Evolutionary conservation across 2,888 invertebrate species (phyloP).

Genomic region (Callinectes sapidus): DNA sequence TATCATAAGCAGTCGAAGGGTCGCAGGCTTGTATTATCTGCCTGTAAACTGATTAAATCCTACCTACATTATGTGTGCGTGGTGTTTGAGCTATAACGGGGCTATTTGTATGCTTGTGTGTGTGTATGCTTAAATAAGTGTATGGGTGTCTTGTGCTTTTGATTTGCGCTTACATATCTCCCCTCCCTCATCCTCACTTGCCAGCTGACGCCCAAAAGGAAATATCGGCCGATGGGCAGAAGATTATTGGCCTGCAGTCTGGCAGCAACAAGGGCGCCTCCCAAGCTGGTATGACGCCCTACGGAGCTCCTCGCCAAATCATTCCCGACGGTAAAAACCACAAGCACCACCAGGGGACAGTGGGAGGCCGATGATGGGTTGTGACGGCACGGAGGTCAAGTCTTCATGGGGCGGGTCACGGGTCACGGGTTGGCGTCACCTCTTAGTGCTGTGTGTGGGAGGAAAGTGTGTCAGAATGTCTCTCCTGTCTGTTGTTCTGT

Average conservation of each 20-base stretch:
- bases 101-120: neutral
- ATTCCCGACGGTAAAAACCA: conserved; percentile 75
- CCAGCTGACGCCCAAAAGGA: conserved; percentile 71
- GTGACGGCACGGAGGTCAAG: conserved; percentile 10
- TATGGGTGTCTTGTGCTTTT: neutral
- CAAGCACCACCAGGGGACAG: neutral
- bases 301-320: conserved; percentile 79
- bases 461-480: neutral
- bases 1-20: no score
- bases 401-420: neutral
- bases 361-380: neutral
- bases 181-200: conserved; percentile 66
- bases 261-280: conserved; percentile 79
- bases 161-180: neutral
- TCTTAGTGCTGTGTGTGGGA: neutral
- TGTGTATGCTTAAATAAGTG: neutral
- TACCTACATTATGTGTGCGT: neutral
- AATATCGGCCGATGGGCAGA: conserved; percentile 76
- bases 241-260: conserved; percentile 78
- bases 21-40: no score
- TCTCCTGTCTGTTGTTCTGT: neutral
- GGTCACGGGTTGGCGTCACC: conserved; percentile 19
- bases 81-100: neutral
- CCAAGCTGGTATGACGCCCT: conserved; percentile 79
- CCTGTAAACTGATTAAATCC: no score